A percentile compares a stretch with the other conserved stretches of the same genome.
Evolutionary conservation across 2,888 invertebrate species (phyloP).

Genomic region (Xestobium rufovillosum): DNA sequence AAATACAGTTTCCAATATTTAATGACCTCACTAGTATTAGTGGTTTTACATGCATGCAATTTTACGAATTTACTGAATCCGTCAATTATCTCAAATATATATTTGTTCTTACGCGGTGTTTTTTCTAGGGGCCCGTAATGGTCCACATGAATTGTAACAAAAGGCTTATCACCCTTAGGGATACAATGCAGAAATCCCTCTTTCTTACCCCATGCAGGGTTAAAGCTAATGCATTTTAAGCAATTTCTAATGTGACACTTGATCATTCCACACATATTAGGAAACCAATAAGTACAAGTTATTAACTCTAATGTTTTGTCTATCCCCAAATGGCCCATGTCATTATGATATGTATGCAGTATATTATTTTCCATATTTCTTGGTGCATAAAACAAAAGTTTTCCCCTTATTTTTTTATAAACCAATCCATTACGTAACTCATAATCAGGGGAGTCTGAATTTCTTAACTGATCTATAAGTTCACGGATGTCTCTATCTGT

Average conservation of each 20-base stretch:
- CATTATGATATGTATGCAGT: conserved; percentile 26
- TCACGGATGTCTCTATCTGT: conserved; percentile 18
- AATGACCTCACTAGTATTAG: conserved; percentile 19
- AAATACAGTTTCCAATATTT: conserved; percentile 23
- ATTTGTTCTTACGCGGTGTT: conserved; percentile 14
- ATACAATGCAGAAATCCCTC: conserved; percentile 27
- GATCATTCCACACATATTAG: conserved; percentile 24
- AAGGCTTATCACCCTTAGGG: conserved; percentile 25
- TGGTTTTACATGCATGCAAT: conserved; percentile 22
- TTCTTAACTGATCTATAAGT: conserved; percentile 17
- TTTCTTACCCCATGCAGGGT: conserved; percentile 20
- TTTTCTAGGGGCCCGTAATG: conserved; percentile 27
- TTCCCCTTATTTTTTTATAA: conserved; percentile 8
- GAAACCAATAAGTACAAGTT: conserved; percentile 29
- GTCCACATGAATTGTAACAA: conserved; percentile 27
- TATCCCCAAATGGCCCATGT: conserved; percentile 28
- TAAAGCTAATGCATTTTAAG: conserved; percentile 26
- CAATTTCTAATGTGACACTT: conserved; percentile 25
- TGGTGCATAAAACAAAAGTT: conserved; percentile 13
- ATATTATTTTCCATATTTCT: conserved; percentile 20
- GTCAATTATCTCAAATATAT: conserved; percentile 28
- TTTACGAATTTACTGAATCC: conserved; percentile 27
- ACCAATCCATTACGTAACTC: conserved; percentile 13
- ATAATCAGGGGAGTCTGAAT: conserved; percentile 8
- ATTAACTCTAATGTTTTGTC: conserved; percentile 27